A percentile compares a stretch with the other conserved stretches of the same genome.
Evolutionary conservation across 2,888 invertebrate species (phyloP).

Genomic region (Macaria liturata): DNA sequence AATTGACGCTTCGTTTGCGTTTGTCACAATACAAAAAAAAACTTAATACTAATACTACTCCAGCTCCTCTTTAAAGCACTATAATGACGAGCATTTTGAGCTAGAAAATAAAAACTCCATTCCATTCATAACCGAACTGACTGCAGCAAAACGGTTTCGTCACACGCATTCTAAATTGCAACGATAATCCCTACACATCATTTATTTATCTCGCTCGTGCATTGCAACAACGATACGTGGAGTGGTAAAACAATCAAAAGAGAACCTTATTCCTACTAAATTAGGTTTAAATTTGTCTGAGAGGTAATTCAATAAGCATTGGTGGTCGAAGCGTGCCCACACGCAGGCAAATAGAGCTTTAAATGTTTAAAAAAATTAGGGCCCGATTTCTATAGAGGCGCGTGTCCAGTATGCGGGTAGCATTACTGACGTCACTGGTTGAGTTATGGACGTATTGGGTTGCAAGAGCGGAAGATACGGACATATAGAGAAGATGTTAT

Average conservation of each 20-base stretch:
- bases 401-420: constrained; percentile 59
- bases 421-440: constrained; percentile 45
- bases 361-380: constrained; percentile 45
- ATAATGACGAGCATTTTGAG: no score
- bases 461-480: constrained; percentile 13
- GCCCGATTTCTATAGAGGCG: constrained; percentile 51
- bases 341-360: constrained; percentile 45
- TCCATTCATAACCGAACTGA: neutral
- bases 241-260: constrained; percentile 7
- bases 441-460: constrained; percentile 13
- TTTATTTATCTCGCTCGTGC: constrained; percentile 1
- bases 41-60: neutral
- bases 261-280: constrained; percentile 17
- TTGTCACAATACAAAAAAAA: neutral
- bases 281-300: constrained; percentile 8
- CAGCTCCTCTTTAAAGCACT: no score
- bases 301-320: neutral
- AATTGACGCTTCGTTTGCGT: neutral
- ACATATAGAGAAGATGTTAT: neutral
- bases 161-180: constrained; percentile 17
- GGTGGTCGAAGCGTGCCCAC: constrained; percentile 46
- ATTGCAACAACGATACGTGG: constrained; percentile 19
- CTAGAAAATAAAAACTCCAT: no score
- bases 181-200: constrained; percentile 23
- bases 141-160: constrained; percentile 13